A percentile compares a stretch with the other conserved stretches of the same genome.
Conservation (phyloP, 1,140 invertebrate species). For the Pristionchus pacificus region DNA sequence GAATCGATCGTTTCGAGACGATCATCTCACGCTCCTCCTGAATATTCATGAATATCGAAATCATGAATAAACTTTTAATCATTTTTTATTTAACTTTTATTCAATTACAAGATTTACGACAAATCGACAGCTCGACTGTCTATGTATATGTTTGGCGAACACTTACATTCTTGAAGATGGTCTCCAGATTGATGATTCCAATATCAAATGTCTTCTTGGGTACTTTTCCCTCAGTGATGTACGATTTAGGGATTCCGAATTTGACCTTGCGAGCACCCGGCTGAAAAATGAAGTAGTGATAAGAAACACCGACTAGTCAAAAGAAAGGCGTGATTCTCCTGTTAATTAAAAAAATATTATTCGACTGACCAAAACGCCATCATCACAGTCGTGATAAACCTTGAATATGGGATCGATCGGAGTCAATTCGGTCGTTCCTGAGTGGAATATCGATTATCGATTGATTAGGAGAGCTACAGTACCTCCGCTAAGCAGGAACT, state of each 20-base stretch:
- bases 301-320: not conserved
- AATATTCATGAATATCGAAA: too few relatives aligned
- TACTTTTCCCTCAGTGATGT: conserved; percentile 32
- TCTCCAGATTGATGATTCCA: conserved; percentile 34
- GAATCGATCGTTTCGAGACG: conserved; percentile 10
- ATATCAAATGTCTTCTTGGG: conserved; percentile 31
- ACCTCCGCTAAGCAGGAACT: conserved; percentile 32
- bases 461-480: not conserved
- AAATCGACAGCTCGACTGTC: too few relatives aligned
- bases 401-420: conserved; percentile 41
- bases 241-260: conserved; percentile 24
- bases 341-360: not conserved
- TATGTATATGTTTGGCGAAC: too few relatives aligned
- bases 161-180: conserved; percentile 10
- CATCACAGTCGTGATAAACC: conserved; percentile 39
- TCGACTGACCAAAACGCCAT: conserved; percentile 25
- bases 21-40: conserved; percentile 31
- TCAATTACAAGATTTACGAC: too few relatives aligned
- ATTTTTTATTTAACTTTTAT: not conserved
- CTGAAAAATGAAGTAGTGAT: not conserved
- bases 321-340: not conserved
- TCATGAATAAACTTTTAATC: too few relatives aligned
- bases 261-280: conserved; percentile 29
- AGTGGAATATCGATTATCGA: not conserved
- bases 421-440: conserved; percentile 33